Base-by-base conservation (phyloP, 1,140 invertebrate genomes). In the Papilio aristodemus region DNA sequence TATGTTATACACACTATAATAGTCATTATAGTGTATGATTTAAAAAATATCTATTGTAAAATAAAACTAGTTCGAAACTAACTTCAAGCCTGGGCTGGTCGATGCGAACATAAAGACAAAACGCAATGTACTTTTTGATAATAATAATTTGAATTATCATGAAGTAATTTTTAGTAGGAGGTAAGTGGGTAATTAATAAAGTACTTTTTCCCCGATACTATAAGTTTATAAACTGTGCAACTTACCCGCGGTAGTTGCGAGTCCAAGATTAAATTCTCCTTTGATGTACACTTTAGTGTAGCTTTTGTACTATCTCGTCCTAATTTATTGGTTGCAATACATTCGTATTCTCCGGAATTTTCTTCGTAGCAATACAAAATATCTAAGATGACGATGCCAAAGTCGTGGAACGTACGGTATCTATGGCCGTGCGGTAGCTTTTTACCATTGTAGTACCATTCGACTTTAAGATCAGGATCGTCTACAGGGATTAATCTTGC, bases 311-410 rank as follows among this genome's bases (percentile, higher is more conserved):
- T 93, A 86, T 98, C 97, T 81, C 95, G 93, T n/a, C 98, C 98
- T 69, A 97, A 94, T 86, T 97, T 96, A 81, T 99, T 99, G 11
- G 95, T 95, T 17, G 98, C 98, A 73, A 97, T 93, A 84, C 97
- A 98, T 92, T 98, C 97, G 81, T 98, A 98, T 17, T 95, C 94
- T 36, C 98, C 98, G 58, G 97, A 98, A 88, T 99, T 99, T 92
- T 99, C 98, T 89, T 97, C 97, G 83, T 99, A 99, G 77, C 97
- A 98, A 85, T 99, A 99, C 0, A 99, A 91, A 71, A 99, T 98
- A 80, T 99, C 98, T 69, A 99, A 93, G 77, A 98, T 98, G 36
- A 99, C 98, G 84, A 98, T 98, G 70, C 96, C 98, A 91, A 99
- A 99, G 85, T 99, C 98, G 85, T 99, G 97, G 95, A 98, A 98